Evolutionary conservation across 2,888 invertebrate species (phyloP), one percentile per base, ranked within the genome.

Genomic region (Drosophila sordidula): DNA sequence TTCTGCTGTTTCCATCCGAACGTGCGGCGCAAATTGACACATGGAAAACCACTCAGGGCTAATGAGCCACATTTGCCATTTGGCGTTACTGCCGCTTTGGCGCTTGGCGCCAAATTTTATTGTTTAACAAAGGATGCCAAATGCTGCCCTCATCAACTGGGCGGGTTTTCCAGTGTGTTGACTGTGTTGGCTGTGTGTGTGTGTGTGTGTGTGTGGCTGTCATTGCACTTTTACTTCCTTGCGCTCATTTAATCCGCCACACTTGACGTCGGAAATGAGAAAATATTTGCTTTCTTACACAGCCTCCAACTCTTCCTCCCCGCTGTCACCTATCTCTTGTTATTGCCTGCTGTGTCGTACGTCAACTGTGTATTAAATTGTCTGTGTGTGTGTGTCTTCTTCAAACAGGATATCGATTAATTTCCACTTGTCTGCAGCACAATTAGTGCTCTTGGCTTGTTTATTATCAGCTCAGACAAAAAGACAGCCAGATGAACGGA

Each of bases 381-480:
- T n/a, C n/a, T 18, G 18, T 18, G 58, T 74, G 61, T 76, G 69
- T 74, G 55, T 72, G 69, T 76, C 68, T 67, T 51, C 72, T 72
- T 72, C 55, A 36, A 69, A 65, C 89, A 80, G 89, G 85, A 85
- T 85, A 85, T 85, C 85, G 85, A 89, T 89, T 85, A 69, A 89
- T 85, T 85, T 85, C 87, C 89, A 81, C 74, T 81, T 75, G 79
- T 81, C 82, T 80, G 77, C 74, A 70, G 74, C 79, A 79, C 81
- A 89, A 85, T 85, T 85, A 87, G 87, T 87, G 71, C 78, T 64
- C 73, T 76, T 49, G 67, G 71, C 72, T 80, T 75, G 80, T 88
- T 84, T 88, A 78, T 73, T 80, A 80, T 67, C 70, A 69, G 65
- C 59, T 44, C 58, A 45, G 55, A 47, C 64, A 47, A 36, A 61